Base-by-base conservation (phyloP, 2,797 vertebrate genomes). In the Oceanodroma leucorhoa region DNA sequence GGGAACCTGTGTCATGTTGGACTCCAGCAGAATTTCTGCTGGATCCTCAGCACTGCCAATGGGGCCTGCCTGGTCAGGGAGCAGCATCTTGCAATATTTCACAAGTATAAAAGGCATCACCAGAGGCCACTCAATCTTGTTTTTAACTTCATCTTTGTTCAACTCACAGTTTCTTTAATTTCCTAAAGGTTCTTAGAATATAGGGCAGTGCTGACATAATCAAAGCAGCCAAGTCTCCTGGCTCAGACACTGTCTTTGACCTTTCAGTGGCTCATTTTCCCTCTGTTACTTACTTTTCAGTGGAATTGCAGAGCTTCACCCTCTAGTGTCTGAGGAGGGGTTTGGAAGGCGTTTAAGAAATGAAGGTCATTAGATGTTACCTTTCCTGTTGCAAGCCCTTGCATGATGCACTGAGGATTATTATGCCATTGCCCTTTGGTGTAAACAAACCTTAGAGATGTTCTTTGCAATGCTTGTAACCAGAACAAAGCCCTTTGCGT, bases 301-400 rank as follows among this genome's bases (percentile, higher is more conserved):
- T 36, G 27, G 75, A 95, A 92, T 71, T 93, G 89, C 73, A 89
- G 89, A 90, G 86, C 40, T 96, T 96, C 92, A 94, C 81, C 83
- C 79, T 95, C 93, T 96, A 94, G 94, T 94, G 84, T 92, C 90
- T 92, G 69, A 95, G 95, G 92, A 97, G 93, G 92, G 92, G 95
- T 75, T 93, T 85, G 94, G 88, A 92, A 96, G 55, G 82, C 72
- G 57, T 90, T 85, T 87, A 71, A 96, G 92, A 93, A 93, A 92
- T 92, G 71, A 95, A 96, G 93, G 93, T 93, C 89, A 94, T 95
- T 94, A 95, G 92, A 92, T 46, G 0, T 87, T 93, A 83, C 95
- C 84, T 94, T 93, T 93, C 91, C 93, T 97, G 90, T 72, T 93
- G 94, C 96, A 97, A 96, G 94, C 94, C 96, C 94, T 95, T 95